A percentile compares a stretch with the other conserved stretches of the same genome.
Evolutionary conservation across 2,888 invertebrate genomes (phyloP).

Genomic region (Scotopteryx bipunctaria): DNA sequence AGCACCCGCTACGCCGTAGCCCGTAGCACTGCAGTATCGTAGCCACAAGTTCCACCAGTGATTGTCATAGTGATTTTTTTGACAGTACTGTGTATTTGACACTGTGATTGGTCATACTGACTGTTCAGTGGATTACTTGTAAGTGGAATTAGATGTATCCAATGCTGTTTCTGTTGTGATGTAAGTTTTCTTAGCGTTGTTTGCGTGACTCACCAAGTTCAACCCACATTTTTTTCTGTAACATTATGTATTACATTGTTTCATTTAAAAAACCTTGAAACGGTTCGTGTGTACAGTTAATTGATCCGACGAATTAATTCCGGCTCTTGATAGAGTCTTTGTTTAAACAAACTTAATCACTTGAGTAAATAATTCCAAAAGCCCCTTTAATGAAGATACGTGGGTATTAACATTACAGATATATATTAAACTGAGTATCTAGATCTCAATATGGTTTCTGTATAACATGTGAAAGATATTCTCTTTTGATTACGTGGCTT

Average conservation of each 20-base stretch:
- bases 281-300: conserved; percentile 3
- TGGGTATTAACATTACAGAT: not conserved
- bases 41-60: conserved; percentile 26
- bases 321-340: conserved; percentile 15
- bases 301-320: conserved; percentile 19
- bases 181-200: conserved; percentile 33
- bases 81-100: conserved; percentile 24
- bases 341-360: conserved; percentile 22
- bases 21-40: conserved; percentile 66
- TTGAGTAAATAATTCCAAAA: conserved; percentile 14
- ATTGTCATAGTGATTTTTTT: conserved; percentile 19
- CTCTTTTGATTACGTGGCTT: not conserved
- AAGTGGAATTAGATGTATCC: conserved; percentile 19
- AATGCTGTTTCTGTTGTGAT: conserved; percentile 33
- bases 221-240: conserved; percentile 1
- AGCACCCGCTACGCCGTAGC: conserved; percentile 53
- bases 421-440: not conserved
- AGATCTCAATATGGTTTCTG: no score
- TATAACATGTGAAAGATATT: not conserved
- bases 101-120: conserved; percentile 17
- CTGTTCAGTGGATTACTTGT: conserved; percentile 13
- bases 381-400: conserved; percentile 5
- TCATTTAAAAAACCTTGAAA: not conserved
- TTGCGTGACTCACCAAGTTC: conserved; percentile 24
- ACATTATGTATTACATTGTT: not conserved